Percentiles rank a stretch among this genome's conserved stretches.
Evolutionary conservation across 2,113 vertebrate species (phyloP).

Genomic region (Sinocyclocheilus anshuiensis): DNA sequence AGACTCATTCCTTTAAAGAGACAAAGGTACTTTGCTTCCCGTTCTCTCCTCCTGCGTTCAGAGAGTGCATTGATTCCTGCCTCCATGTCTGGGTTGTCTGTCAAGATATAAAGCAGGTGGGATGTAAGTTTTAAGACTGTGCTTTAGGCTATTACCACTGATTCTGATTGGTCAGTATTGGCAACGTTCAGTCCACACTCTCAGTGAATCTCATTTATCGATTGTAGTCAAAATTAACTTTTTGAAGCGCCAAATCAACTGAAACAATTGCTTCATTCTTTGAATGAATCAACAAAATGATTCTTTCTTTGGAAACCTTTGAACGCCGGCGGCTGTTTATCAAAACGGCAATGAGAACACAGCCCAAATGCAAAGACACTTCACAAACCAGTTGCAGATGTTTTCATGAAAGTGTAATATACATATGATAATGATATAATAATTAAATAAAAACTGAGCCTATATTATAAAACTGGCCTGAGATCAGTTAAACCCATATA

Average conservation of each 20-base stretch:
- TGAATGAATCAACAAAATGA: neutral
- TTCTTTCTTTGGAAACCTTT: neutral
- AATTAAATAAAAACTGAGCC: neutral
- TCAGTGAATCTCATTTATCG: neutral
- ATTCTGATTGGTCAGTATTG: neutral
- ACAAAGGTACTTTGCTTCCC: slow-evolving; percentile 67
- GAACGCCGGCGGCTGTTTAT: neutral
- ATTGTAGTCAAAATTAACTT: neutral
- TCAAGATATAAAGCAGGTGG: neutral
- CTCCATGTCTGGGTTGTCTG: slow-evolving; percentile 30
- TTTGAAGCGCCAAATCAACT: neutral
- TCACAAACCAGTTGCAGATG: neutral
- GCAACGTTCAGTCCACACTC: neutral
- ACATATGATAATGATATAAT: neutral
- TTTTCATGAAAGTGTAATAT: neutral
- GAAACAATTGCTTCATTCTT: neutral
- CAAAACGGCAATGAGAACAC: neutral
- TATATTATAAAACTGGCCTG: no score
- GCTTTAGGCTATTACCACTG: neutral
- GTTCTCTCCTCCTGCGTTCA: slow-evolving; percentile 12
- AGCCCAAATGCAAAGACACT: neutral
- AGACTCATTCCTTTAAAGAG: slow-evolving; percentile 87
- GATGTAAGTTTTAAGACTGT: neutral
- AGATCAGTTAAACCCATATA: neutral
- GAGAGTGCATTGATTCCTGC: neutral